These are phyloP conservation scores for Tetraodon nigroviridis DNA, from an alignment of 2,113 vertebrate species.

Conservation along the genomic window DNA sequence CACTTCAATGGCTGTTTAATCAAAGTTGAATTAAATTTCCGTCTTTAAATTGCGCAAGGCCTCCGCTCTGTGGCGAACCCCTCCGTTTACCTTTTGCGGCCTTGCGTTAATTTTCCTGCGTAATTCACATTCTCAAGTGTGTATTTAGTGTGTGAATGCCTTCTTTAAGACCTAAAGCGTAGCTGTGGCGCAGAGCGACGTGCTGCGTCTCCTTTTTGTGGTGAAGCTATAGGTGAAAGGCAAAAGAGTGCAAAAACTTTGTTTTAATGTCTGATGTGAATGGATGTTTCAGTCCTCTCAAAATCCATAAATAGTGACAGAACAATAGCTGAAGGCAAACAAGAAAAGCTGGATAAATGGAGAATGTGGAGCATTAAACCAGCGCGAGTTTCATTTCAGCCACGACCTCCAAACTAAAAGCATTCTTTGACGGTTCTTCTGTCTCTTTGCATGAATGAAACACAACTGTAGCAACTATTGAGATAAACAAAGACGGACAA, in stretches of 20 bases:
- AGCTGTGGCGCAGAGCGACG: not conserved
- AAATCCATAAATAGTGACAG: not conserved
- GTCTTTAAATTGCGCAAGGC: not conserved
- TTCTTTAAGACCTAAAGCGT: constrained; percentile 20
- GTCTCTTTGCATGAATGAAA: constrained; percentile 26
- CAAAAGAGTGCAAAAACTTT: constrained; percentile 1
- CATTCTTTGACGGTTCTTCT: constrained; percentile 10
- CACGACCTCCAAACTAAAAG: constrained; percentile 33
- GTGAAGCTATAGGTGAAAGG: not conserved
- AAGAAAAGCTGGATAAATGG: constrained; percentile 6
- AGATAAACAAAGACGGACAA: too few relatives aligned
- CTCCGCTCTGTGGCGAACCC: constrained; percentile 1
- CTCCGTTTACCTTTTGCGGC: constrained; percentile 20
- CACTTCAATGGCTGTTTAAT: constrained; percentile 34
- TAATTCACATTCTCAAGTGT: constrained; percentile 29
- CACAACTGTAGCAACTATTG: not conserved
- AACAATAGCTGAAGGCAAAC: constrained; percentile 8
- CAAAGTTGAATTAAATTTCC: constrained; percentile 25
- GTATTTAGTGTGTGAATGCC: constrained; percentile 1
- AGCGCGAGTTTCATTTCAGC: constrained; percentile 22
- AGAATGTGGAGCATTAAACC: not conserved
- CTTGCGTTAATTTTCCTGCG: constrained; percentile 30
- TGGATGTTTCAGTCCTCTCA: constrained; percentile 3
- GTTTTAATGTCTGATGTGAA: constrained; percentile 1
- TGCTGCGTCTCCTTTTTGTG: not conserved